A percentile compares a stretch with the other conserved stretches of the same genome.
These are phyloP conservation scores for Neotoma lepida DNA, from an alignment of 2,113 vertebrate species.

Conservation along the genomic window DNA sequence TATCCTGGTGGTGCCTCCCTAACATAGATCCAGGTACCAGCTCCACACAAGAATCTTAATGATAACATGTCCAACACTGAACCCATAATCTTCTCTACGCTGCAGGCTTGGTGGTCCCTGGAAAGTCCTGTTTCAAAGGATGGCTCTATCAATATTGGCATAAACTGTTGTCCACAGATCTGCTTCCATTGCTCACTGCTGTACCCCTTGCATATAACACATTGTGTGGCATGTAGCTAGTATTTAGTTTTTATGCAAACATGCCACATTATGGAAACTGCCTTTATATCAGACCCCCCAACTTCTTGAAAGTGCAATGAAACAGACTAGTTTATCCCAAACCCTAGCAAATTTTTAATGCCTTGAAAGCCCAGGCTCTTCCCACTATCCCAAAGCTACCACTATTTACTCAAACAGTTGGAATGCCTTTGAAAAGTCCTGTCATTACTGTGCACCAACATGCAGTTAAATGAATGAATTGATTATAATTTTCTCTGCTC, in stretches of 20 bases:
- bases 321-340: constrained; percentile 42
- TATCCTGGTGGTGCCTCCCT: not conserved
- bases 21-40: not conserved
- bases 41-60: not conserved
- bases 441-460: constrained; percentile 79
- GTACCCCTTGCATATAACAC: not conserved
- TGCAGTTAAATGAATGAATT: constrained; percentile 79
- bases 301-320: constrained; percentile 38
- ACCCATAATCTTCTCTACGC: not conserved
- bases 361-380: constrained; percentile 48
- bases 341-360: constrained; percentile 40
- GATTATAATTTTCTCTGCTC: constrained; percentile 80
- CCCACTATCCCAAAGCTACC: constrained; percentile 62
- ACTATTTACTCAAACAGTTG: constrained; percentile 72
- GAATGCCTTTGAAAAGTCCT: constrained; percentile 72
- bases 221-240: not conserved
- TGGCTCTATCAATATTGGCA: not conserved
- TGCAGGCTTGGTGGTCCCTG: not conserved
- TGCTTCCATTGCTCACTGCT: not conserved
- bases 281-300: not conserved
- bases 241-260: constrained; percentile 28
- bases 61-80: not conserved
- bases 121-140: not conserved
- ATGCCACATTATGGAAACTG: constrained; percentile 4
- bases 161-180: not conserved